A percentile compares a stretch with the other conserved stretches of the same genome.
Evolutionary conservation across 2,888 invertebrate genomes (phyloP).

Genomic region (Danaus chrysippus): DNA sequence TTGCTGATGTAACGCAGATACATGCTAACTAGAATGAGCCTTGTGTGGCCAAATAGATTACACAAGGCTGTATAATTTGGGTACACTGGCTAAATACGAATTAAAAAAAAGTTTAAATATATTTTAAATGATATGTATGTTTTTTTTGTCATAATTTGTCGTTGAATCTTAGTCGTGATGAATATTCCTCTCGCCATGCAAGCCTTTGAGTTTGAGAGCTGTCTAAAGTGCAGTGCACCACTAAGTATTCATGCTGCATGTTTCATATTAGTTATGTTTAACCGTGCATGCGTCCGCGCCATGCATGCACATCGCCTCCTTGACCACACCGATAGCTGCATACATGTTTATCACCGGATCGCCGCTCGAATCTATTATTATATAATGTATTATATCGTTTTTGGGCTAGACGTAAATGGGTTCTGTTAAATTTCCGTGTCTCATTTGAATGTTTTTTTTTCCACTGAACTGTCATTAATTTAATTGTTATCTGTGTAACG

Average conservation of each 20-base stretch:
- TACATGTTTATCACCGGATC: constrained; percentile 56
- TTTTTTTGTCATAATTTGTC: too few relatives aligned
- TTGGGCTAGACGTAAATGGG: neutral
- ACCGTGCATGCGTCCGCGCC: constrained; percentile 32
- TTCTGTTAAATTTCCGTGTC: neutral
- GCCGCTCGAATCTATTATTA: constrained; percentile 52
- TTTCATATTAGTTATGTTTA: constrained; percentile 47
- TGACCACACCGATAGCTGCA: constrained; percentile 67
- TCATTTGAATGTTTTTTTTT: too few relatives aligned
- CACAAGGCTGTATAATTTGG: constrained; percentile 5
- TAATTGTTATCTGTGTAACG: too few relatives aligned
- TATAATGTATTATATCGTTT: constrained; percentile 22
- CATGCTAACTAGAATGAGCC: constrained; percentile 39
- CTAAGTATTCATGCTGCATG: constrained; percentile 30
- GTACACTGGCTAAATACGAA: neutral
- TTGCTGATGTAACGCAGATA: constrained; percentile 36
- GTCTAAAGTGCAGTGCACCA: constrained; percentile 4
- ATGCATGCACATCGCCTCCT: constrained; percentile 53
- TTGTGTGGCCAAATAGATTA: constrained; percentile 48
- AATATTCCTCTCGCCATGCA: neutral
- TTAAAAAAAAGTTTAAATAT: neutral
- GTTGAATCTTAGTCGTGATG: neutral
- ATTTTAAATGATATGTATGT: neutral
- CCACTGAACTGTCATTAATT: too few relatives aligned
- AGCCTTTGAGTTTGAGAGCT: neutral